Percentiles rank a stretch among this genome's conserved stretches.
Evolutionary conservation across 2,888 invertebrate species (phyloP).

Genomic region (Polia nebulosa): DNA sequence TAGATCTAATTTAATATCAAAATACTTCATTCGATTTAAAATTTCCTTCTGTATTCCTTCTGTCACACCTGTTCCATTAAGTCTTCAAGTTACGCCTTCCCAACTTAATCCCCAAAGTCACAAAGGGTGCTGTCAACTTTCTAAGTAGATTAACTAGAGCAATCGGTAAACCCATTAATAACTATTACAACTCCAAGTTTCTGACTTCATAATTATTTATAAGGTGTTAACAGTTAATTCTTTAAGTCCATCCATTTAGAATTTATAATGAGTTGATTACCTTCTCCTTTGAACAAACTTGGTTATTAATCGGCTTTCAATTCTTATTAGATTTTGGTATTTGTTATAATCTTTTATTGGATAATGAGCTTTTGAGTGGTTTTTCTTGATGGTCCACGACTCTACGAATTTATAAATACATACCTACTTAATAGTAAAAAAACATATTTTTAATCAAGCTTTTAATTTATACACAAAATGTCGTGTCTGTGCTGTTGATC

Average conservation of each 20-base stretch:
- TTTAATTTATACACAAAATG: too few species aligned
- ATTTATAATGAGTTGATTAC: constrained; percentile 62
- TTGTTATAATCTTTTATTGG: constrained; percentile 56
- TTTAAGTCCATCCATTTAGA: constrained; percentile 69
- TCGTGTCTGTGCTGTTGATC: too few species aligned
- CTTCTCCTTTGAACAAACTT: constrained; percentile 52
- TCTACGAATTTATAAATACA: too few species aligned
- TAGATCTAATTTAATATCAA: neutral
- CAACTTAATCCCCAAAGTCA: constrained; percentile 69
- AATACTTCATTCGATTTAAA: neutral
- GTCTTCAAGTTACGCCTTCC: constrained; percentile 10
- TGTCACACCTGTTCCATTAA: constrained; percentile 22
- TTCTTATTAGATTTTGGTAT: constrained; percentile 49
- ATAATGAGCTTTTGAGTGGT: constrained; percentile 37
- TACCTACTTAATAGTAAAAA: too few species aligned
- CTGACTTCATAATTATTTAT: constrained; percentile 76
- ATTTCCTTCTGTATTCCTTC: constrained; percentile 5
- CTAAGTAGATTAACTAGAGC: constrained; percentile 81
- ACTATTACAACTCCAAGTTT: constrained; percentile 69
- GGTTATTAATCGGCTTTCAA: constrained; percentile 68
- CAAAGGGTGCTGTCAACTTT: constrained; percentile 73
- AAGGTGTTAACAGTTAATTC: constrained; percentile 75
- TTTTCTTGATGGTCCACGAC: too few species aligned
- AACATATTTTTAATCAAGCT: too few species aligned
- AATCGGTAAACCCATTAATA: constrained; percentile 81